Evolutionary conservation across 2,888 invertebrate genomes (phyloP).

Genomic region (Nephrocerus scutellatus): DNA sequence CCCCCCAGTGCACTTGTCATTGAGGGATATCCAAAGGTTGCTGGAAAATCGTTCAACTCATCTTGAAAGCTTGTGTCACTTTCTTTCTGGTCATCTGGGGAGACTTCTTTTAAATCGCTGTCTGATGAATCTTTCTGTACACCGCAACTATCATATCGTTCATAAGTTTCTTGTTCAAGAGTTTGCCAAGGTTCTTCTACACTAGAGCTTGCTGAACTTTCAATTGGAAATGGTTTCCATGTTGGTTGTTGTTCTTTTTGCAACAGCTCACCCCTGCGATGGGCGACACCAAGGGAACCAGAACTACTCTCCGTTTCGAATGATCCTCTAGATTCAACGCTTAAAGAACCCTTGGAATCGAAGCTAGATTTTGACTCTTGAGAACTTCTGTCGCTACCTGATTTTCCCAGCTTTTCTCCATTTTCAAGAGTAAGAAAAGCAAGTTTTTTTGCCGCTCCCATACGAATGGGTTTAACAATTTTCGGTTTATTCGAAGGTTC

Average conservation of each 20-base stretch:
- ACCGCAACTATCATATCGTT: conserved; percentile 49
- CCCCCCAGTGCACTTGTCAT: conserved; percentile 50
- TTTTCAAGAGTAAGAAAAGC: conserved; percentile 48
- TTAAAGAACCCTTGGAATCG: conserved; percentile 57
- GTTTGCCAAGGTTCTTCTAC: conserved; percentile 78
- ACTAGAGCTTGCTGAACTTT: conserved; percentile 79
- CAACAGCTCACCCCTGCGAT: conserved; percentile 55
- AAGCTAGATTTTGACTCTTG: conserved; percentile 56
- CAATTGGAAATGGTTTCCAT: conserved; percentile 76
- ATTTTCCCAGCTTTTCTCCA: conserved; percentile 39
- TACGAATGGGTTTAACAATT: conserved; percentile 46
- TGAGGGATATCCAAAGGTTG: conserved; percentile 65
- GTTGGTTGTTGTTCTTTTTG: conserved; percentile 67
- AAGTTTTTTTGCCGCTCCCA: conserved; percentile 44
- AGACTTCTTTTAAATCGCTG: conserved; percentile 48
- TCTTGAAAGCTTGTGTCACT: conserved; percentile 64
- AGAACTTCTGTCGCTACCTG: conserved; percentile 45
- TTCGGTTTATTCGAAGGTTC: conserved; percentile 52
- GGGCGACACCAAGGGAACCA: conserved; percentile 65
- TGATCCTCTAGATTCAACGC: conserved; percentile 65
- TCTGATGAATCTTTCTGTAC: conserved; percentile 42
- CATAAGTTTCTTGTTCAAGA: conserved; percentile 63
- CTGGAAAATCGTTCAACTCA: conserved; percentile 68
- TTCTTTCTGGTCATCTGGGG: conserved; percentile 53
- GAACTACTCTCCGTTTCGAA: conserved; percentile 71